A percentile compares a stretch with the other conserved stretches of the same genome.
Conservation (phyloP, 2,888 invertebrate genomes). For the Fissipunctia ypsillon region DNA sequence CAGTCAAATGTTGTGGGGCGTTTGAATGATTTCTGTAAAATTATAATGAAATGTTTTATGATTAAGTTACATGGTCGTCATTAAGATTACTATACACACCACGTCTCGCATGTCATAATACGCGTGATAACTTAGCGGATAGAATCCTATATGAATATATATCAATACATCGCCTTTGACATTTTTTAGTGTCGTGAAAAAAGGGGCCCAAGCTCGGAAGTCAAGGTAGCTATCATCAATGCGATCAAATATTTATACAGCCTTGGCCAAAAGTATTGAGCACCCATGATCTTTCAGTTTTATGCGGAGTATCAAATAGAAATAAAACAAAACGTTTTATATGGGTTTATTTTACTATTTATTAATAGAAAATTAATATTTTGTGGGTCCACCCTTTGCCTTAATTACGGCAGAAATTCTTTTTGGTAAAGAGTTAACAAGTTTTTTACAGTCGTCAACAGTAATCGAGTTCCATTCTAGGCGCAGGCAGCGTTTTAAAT, state of each 20-base stretch:
- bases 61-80: background rate
- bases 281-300: no score
- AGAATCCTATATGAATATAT: background rate
- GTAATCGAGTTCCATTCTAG: no score
- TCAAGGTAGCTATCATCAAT: background rate
- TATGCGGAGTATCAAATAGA: no score
- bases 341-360: no score
- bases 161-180: background rate
- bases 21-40: constrained; percentile 94
- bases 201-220: background rate
- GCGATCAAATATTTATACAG: background rate
- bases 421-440: no score
- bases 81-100: background rate
- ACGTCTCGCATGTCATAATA: background rate
- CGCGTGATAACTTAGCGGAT: background rate
- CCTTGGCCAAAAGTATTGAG: no score
- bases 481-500: no score
- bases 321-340: no score
- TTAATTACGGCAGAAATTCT: no score
- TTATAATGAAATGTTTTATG: background rate
- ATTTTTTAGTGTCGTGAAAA: background rate
- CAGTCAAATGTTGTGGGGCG: constrained; percentile 93
- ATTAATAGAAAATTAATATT: no score
- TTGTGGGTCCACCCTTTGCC: no score
- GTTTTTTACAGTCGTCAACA: no score